Conservation (phyloP, 2,797 vertebrate species). For the Sarcophilus harrisii region DNA sequence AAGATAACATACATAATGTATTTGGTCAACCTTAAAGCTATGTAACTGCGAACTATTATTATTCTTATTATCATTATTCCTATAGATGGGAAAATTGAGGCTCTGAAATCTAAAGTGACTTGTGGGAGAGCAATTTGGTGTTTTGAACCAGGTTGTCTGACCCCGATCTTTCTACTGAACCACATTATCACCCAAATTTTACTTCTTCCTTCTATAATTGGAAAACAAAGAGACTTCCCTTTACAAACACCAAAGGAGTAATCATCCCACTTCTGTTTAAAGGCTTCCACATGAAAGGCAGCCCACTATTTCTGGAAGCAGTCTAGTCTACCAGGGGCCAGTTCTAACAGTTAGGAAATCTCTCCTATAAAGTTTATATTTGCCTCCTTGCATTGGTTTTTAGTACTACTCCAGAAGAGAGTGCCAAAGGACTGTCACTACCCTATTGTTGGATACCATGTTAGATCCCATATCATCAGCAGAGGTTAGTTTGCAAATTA, state of each 20-base stretch:
- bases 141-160: not conserved
- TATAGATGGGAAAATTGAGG: not conserved
- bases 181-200: not conserved
- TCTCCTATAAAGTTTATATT: not conserved
- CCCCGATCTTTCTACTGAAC: not conserved
- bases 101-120: not conserved
- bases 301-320: not conserved
- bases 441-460: not conserved
- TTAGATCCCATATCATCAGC: not conserved
- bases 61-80: not conserved
- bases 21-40: not conserved
- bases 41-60: not conserved
- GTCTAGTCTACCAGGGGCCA: not conserved
- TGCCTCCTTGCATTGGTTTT: not conserved
- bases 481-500: not conserved
- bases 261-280: not conserved
- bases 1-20: not conserved
- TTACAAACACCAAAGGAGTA: not conserved
- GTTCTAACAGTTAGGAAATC: not conserved
- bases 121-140: not conserved
- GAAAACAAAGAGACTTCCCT: not conserved
- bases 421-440: not conserved
- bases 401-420: not conserved
- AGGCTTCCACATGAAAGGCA: not conserved
- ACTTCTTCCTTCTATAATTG: not conserved